Base-by-base conservation (phyloP, 2,113 vertebrate genomes). In the Phrynocephalus versicolor region DNA sequence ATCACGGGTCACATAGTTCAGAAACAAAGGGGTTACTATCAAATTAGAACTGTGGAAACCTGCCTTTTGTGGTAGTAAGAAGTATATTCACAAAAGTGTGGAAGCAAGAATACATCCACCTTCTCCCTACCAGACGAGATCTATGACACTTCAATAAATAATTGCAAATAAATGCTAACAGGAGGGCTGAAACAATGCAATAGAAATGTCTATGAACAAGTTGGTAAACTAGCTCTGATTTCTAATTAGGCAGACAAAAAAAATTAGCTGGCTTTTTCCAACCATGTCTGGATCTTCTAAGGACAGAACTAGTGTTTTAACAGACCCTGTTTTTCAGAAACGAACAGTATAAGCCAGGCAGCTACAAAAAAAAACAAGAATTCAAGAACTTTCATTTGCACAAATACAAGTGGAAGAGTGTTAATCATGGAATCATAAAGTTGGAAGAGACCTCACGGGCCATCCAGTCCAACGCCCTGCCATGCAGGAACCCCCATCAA, bases 71-170 rank as follows among this genome's bases (percentile, higher is more conserved):
- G 87, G 69, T 39, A 90, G 27, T 1, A 71, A 90, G 81, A 57
- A 12, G 9, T 15, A 88, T 90, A 70, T 89, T 92, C 79, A 83
- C 57, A 74, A 89, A 88, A 70, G 90, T 83, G 45, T 37, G 1
- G 73, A 88, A 33, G 23, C 12, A 41, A 58, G 30, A 75, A 65
- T 55, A 84, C n/a, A n/a, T n/a, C n/a, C n/a, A n/a, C 41, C 45
- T 57, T 74, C 39, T 70, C n/a, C 27, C 15, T 19, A 23, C 62
- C 30, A 64, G 64, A 37, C 58, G 25, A n/a, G 18, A n/a, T 73
- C 10, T 60, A 37, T 83, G 69, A 1, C n/a, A 45, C 25, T 41
- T 39, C 18, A 4, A 60, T 33, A 27, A 79, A 51, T 65, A 41
- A 70, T 72, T 58, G 19, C 65, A 72, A 71, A 75, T 39, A 18